Base-by-base conservation (phyloP, 2,113 vertebrate genomes). In the Hippocampus abdominalis region DNA sequence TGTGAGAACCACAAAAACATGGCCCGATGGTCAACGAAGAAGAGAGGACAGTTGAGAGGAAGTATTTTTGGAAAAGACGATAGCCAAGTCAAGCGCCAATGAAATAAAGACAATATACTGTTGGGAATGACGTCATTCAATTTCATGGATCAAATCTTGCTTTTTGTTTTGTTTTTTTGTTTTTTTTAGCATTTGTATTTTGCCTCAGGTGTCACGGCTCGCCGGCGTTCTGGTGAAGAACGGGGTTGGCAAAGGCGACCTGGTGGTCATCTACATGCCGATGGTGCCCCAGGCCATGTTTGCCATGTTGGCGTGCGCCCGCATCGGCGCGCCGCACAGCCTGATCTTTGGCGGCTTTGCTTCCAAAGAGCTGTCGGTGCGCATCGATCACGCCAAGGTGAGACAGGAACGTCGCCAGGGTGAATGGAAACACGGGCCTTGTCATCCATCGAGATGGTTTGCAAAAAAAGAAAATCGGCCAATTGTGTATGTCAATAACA, bases 261-360 rank as follows among this genome's bases (percentile, higher is more conserved):
- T 95, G 48, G 96, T 99, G 44, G 94, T 98, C 64, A 98, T 99
- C 88, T 99, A 99, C 86, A 99, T 99, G 97, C 96, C 97, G 59
- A 98, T 98, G 97, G 94, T 99, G 68, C 97, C 97, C 0, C 93
- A 99, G 88, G 96, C 97, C 3, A 93, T 98, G 85, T 94, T 94
- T 65, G 89, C 94, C 71, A 99, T 99, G 97, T 79, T 99, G 84
- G 95, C 97, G 1, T 99, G 97, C 70, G 94, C 96, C 0, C 92
- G 96, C 76, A 92, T 98, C 66, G 97, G 97, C 66, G 97, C 97
- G 39, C 93, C 96, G 10, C 97, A 99, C 72, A 99, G 97, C 76
- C 94, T 99, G 67, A 98, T 99, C 80, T 99, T 99, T 72, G 97
- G 97, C 0, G 97, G 97, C 83, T 99, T 99, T 71, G 97, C 96